Evolutionary conservation across 2,888 invertebrate species (phyloP).

Genomic region (Mechanitis messenoides): DNA sequence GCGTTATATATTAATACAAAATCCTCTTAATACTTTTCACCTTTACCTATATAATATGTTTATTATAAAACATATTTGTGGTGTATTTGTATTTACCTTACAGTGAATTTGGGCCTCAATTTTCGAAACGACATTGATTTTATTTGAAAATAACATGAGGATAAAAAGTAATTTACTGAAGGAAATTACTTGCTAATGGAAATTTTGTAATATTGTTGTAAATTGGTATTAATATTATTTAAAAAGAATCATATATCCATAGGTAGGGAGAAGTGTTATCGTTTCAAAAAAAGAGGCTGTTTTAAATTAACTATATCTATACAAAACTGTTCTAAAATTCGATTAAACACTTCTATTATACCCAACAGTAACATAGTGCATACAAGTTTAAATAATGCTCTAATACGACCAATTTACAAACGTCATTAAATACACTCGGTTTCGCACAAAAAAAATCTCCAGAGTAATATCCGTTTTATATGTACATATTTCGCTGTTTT

Average conservation of each 20-base stretch:
- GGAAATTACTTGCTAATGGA: too few species aligned
- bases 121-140: conserved; percentile 45
- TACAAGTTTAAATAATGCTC: conserved; percentile 29
- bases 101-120: conserved; percentile 58
- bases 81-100: conserved; percentile 72
- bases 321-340: conserved; percentile 22
- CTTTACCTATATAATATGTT: conserved; percentile 26
- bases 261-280: neutral
- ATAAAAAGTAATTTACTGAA: too few species aligned
- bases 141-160: neutral
- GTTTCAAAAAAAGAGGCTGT: conserved; percentile 22
- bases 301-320: conserved; percentile 22
- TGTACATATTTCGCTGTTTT: too few species aligned
- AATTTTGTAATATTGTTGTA: too few species aligned
- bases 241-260: too few species aligned
- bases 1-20: neutral
- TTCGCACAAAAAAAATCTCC: too few species aligned
- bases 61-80: conserved; percentile 40
- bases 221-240: too few species aligned
- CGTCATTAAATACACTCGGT: conserved; percentile 8
- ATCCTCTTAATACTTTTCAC: conserved; percentile 25
- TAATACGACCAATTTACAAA: conserved; percentile 29
- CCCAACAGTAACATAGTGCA: conserved; percentile 42
- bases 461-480: too few species aligned
- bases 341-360: conserved; percentile 23